These are phyloP conservation scores for Dastarcus helophoroides DNA, from an alignment of 2,888 invertebrate genomes.

Conservation along the genomic window DNA sequence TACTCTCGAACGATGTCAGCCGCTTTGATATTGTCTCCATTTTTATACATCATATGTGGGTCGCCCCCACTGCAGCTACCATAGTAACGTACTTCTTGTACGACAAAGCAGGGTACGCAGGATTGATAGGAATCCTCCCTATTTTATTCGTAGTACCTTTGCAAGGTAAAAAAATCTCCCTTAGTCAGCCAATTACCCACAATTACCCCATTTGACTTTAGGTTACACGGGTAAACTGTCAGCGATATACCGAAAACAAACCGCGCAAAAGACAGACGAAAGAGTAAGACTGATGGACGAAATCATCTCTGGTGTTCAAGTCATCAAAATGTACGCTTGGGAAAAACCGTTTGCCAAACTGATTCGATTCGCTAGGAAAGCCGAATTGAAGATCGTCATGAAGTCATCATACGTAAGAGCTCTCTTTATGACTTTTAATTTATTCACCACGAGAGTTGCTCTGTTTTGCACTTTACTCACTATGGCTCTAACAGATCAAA, in stretches of 20 bases:
- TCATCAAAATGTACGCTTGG: conserved; percentile 67
- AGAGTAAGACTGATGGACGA: conserved; percentile 91
- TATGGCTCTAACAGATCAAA: conserved; percentile 52
- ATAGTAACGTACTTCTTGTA: conserved; percentile 72
- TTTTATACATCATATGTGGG: conserved; percentile 79
- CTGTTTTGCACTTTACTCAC: conserved; percentile 63
- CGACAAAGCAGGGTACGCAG: conserved; percentile 58
- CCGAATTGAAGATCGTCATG: conserved; percentile 45
- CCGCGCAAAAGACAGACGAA: conserved; percentile 78
- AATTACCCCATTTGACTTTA: conserved; percentile 24
- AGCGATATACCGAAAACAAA: conserved; percentile 57
- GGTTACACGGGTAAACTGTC: conserved; percentile 54
- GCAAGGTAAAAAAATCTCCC: conserved; percentile 56
- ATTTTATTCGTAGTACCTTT: conserved; percentile 72
- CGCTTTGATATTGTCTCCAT: conserved; percentile 79
- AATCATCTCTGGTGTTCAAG: conserved; percentile 85
- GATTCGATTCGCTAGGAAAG: conserved; percentile 45
- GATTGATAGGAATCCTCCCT: conserved; percentile 66
- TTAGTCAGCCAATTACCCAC: too few species aligned
- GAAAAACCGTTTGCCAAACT: conserved; percentile 58
- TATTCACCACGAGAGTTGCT: conserved; percentile 72
- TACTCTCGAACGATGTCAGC: conserved; percentile 88
- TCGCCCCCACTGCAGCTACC: conserved; percentile 56
- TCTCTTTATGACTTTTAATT: conserved; percentile 60
- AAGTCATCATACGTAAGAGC: conserved; percentile 54